These are phyloP conservation scores for Pyrrhosoma nymphula DNA, from an alignment of 2,888 invertebrate species.

Conservation along the genomic window DNA sequence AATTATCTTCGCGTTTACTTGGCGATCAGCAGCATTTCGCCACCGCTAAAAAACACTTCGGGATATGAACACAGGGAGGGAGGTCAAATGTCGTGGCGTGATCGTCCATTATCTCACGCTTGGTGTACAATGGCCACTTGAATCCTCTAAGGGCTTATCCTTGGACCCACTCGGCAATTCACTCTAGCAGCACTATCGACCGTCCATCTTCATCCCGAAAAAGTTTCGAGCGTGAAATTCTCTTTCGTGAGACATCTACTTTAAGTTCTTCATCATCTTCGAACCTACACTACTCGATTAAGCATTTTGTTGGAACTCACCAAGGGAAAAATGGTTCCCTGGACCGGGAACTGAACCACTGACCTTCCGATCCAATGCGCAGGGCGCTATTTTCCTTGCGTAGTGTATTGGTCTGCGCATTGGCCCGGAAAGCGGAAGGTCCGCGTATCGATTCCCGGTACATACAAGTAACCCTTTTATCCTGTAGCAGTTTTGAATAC, in stretches of 20 bases:
- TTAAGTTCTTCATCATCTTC: no score
- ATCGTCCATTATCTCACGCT: background rate
- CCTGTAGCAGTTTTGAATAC: no score
- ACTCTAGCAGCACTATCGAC: constrained; percentile 8
- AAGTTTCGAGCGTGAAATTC: background rate
- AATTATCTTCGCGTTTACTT: constrained; percentile 2
- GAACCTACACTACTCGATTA: background rate
- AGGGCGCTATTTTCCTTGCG: no score
- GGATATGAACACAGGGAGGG: background rate
- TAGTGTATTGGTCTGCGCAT: no score
- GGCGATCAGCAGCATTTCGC: background rate
- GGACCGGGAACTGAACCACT: no score
- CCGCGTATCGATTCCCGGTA: no score
- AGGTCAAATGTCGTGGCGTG: background rate
- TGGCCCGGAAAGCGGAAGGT: no score
- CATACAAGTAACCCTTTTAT: no score
- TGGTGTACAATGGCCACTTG: background rate
- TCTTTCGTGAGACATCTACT: background rate
- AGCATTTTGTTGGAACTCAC: background rate
- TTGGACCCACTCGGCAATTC: background rate
- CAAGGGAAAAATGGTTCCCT: no score
- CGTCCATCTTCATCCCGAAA: background rate
- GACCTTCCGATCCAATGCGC: no score
- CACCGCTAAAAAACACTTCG: background rate
- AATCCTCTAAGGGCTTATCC: background rate